These are phyloP conservation scores for Drosophila affinis DNA, from an alignment of 2,888 invertebrate species.

Conservation along the genomic window DNA sequence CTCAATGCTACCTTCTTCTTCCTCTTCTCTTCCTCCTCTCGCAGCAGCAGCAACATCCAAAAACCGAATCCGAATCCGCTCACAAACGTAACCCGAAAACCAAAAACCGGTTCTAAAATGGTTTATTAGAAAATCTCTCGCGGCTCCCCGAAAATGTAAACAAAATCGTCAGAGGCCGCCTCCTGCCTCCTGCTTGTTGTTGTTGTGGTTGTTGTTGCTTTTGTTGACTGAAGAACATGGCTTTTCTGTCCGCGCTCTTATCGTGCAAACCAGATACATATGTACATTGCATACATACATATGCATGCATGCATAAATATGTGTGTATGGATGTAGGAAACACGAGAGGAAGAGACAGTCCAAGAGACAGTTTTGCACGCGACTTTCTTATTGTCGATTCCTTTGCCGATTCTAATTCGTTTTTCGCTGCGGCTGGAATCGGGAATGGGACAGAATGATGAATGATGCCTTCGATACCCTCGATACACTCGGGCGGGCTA, in stretches of 20 bases:
- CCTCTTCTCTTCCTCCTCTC: conserved; percentile 27
- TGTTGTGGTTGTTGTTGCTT: conserved; percentile 45
- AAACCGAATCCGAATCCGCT: conserved; percentile 67
- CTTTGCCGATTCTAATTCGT: not conserved
- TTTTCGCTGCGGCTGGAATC: not conserved
- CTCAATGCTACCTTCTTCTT: conserved; percentile 47
- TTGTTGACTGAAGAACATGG: conserved; percentile 25
- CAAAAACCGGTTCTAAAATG: conserved; percentile 64
- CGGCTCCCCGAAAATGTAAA: conserved; percentile 64
- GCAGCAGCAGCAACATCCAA: conserved; percentile 49
- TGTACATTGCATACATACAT: conserved; percentile 6
- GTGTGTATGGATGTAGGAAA: conserved; percentile 16
- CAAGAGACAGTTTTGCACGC: conserved; percentile 61
- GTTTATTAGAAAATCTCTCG: conserved; percentile 76
- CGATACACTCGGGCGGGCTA: not conserved
- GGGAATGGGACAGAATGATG: conserved; percentile 23
- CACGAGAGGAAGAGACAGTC: conserved; percentile 47
- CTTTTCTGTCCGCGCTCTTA: conserved; percentile 35
- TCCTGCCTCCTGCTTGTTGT: conserved; percentile 43
- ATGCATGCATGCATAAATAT: not conserved
- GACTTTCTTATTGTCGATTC: conserved; percentile 65
- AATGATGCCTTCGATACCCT: conserved; percentile 26
- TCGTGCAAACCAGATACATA: conserved; percentile 64
- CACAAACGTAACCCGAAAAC: conserved; percentile 63
- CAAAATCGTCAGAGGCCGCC: conserved; percentile 61